Evolutionary conservation across 2,797 vertebrate genomes (phyloP).

Genomic region (Bovichtus variegatus): DNA sequence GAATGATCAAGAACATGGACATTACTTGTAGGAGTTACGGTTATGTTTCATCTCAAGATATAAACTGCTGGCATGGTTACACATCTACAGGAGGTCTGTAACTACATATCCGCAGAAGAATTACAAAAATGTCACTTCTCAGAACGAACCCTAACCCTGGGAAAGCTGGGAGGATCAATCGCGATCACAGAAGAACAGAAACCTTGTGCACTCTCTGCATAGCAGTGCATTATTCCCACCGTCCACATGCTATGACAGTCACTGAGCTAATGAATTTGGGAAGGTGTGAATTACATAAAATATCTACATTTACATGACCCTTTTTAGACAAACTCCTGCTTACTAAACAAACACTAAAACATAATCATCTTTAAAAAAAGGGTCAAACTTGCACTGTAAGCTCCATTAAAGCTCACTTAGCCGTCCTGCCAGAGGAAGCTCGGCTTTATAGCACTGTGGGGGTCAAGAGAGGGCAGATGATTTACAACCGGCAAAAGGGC

Average conservation of each 20-base stretch:
- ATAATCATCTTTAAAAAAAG: constrained; percentile 22
- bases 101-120: background rate
- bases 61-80: constrained; percentile 9
- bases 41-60: background rate
- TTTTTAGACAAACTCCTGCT: background rate
- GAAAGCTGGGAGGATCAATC: background rate
- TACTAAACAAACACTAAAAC: constrained; percentile 28
- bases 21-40: background rate
- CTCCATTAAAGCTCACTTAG: constrained; percentile 61
- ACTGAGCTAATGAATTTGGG: background rate
- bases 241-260: background rate
- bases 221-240: background rate
- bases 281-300: background rate
- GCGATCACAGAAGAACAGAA: background rate
- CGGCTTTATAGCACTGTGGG: constrained; percentile 55
- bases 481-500: constrained; percentile 67
- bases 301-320: constrained; percentile 10
- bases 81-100: background rate
- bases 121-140: constrained; percentile 14
- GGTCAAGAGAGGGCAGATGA: constrained; percentile 70
- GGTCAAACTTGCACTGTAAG: constrained; percentile 41
- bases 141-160: background rate
- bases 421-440: constrained; percentile 37
- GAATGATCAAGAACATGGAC: constrained; percentile 10
- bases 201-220: background rate